Evolutionary conservation across 2,113 vertebrate species (phyloP).

Genomic region (Oxyura jamaicensis): DNA sequence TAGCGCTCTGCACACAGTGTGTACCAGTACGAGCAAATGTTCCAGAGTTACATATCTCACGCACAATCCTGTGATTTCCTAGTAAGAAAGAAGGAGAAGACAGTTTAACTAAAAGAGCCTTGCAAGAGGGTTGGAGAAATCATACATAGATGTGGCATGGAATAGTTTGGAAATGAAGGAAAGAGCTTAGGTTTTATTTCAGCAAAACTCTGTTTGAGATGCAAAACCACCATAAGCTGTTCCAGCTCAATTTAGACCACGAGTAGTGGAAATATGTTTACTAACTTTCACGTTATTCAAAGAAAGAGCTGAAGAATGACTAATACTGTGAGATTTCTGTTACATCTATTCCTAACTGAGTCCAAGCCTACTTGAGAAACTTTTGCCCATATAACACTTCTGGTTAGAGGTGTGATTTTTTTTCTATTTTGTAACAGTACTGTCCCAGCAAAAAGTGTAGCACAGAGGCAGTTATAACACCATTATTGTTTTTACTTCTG

Average conservation of each 20-base stretch:
- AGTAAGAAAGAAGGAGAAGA: background rate
- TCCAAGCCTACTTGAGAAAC: background rate
- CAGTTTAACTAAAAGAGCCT: background rate
- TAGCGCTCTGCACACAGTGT: background rate
- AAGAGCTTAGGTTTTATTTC: constrained; percentile 34
- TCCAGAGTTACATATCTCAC: background rate
- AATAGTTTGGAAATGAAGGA: background rate
- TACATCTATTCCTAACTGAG: constrained; percentile 39
- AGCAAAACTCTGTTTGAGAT: background rate
- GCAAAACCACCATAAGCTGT: constrained; percentile 13
- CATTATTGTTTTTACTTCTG: background rate
- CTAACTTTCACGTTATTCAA: constrained; percentile 3
- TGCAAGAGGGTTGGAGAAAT: background rate
- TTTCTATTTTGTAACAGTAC: background rate
- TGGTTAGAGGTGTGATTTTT: constrained; percentile 3
- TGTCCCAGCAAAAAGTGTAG: background rate
- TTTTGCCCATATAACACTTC: background rate
- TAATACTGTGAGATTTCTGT: constrained; percentile 38
- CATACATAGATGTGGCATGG: background rate
- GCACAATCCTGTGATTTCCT: background rate
- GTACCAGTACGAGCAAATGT: background rate
- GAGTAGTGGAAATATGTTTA: constrained; percentile 5
- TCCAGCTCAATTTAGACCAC: background rate
- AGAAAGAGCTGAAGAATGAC: constrained; percentile 30
- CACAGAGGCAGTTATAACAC: background rate